These are phyloP conservation scores for Drosophila equinoxialis DNA, from an alignment of 1,140 invertebrate genomes.

Conservation along the genomic window DNA sequence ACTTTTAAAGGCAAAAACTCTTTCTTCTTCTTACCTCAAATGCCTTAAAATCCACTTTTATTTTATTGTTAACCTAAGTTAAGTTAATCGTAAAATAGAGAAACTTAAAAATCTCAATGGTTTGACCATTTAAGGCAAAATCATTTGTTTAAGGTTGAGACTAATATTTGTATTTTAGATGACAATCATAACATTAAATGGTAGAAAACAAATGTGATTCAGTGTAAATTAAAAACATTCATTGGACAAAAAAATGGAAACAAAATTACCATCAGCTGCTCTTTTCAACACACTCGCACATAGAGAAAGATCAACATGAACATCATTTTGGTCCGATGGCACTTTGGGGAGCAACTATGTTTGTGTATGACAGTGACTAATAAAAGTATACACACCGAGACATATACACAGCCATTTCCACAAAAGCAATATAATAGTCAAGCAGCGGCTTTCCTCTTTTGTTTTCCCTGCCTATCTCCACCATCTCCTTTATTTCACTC, in stretches of 20 bases:
- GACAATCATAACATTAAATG: not conserved
- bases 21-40: too few species aligned
- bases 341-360: slow-evolving; percentile 77
- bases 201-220: not conserved
- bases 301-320: slow-evolving; percentile 48
- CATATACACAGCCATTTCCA: slow-evolving; percentile 15
- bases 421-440: slow-evolving; percentile 80
- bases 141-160: too few species aligned
- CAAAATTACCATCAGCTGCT: slow-evolving; percentile 48
- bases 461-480: slow-evolving; percentile 7
- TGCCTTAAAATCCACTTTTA: too few species aligned
- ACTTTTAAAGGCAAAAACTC: too few species aligned
- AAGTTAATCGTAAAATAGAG: too few species aligned
- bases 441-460: slow-evolving; percentile 42
- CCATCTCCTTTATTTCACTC: not conserved
- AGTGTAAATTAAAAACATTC: slow-evolving; percentile 69
- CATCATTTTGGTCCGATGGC: slow-evolving; percentile 71
- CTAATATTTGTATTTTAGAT: too few species aligned
- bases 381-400: slow-evolving; percentile 56
- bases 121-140: too few species aligned
- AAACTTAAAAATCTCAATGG: too few species aligned
- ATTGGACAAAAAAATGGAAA: slow-evolving; percentile 24
- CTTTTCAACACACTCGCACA: slow-evolving; percentile 50
- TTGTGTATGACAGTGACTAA: slow-evolving; percentile 71
- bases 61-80: too few species aligned